Conservation (phyloP, 2,888 invertebrate genomes). For the Hypomecis atomaria region DNA sequence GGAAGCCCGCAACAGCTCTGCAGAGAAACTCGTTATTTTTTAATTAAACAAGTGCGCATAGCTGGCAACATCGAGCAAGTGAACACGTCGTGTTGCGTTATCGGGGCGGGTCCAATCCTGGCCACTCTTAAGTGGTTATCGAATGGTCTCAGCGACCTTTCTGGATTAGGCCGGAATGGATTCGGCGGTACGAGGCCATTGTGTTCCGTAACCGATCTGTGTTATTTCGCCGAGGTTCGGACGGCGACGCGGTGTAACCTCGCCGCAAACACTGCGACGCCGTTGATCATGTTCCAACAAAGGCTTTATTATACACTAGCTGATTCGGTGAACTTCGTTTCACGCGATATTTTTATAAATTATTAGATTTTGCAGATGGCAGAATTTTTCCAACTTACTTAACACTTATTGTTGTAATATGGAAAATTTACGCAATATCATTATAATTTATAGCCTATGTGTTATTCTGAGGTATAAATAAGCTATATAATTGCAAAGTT, state of each 20-base stretch:
- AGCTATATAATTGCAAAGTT: no score
- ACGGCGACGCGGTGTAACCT: conserved; percentile 22
- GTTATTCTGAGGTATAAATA: no score
- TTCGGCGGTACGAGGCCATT: conserved; percentile 62
- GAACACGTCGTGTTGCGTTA: conserved; percentile 36
- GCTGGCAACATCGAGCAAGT: conserved; percentile 5
- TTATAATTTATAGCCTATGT: no score
- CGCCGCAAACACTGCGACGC: conserved; percentile 4
- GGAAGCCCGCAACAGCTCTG: conserved; percentile 22
- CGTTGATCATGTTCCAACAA: neutral
- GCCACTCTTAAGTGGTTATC: conserved; percentile 76
- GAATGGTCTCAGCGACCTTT: conserved; percentile 76
- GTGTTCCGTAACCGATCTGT: conserved; percentile 67
- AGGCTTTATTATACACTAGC: no score
- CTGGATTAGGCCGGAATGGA: conserved; percentile 74
- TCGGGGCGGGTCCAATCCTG: conserved; percentile 40
- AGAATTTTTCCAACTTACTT: no score
- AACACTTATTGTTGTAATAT: no score
- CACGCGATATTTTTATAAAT: no score
- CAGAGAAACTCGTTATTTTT: conserved; percentile 30
- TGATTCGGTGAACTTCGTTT: no score
- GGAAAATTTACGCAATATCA: no score
- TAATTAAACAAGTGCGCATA: conserved; percentile 32
- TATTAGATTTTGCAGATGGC: no score
- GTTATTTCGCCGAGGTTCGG: conserved; percentile 30